phyloP scores from a whole-genome alignment of 2,797 vertebrate genomes.

The Vultur gryphus region DNA sequence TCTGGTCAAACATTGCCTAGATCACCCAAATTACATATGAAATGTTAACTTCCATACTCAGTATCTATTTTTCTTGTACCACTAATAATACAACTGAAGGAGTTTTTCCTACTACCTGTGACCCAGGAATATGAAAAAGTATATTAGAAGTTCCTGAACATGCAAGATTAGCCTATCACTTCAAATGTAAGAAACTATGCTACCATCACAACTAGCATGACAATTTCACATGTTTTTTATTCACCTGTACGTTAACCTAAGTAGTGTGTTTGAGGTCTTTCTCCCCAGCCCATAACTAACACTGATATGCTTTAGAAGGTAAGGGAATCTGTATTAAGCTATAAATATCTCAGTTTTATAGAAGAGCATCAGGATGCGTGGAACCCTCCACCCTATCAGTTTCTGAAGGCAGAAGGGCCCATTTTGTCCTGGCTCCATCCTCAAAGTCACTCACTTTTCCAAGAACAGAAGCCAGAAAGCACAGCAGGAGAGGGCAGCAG shows the following conservation, averaged over 20 bases:
- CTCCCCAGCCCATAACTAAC: neutral
- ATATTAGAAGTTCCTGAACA: neutral
- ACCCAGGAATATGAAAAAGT: neutral
- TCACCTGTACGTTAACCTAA: neutral
- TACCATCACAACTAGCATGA: neutral
- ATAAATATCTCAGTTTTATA: neutral
- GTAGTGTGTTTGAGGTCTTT: neutral
- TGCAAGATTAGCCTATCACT: neutral
- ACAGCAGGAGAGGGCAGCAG: constrained; percentile 67
- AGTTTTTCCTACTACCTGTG: neutral
- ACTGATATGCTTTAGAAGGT: neutral
- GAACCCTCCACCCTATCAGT: neutral
- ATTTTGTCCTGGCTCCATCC: neutral
- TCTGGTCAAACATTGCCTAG: neutral
- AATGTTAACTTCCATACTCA: neutral
- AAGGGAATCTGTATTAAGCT: neutral
- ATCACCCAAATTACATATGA: neutral
- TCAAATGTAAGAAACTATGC: neutral
- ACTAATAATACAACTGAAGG: neutral
- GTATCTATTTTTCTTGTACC: neutral
- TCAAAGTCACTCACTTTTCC: neutral
- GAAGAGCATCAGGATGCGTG: neutral
- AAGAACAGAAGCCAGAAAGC: neutral
- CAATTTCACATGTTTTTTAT: neutral
- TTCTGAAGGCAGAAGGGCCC: neutral